Base-by-base conservation (phyloP, 2,113 vertebrate species). In the Chaetodon auriga region DNA sequence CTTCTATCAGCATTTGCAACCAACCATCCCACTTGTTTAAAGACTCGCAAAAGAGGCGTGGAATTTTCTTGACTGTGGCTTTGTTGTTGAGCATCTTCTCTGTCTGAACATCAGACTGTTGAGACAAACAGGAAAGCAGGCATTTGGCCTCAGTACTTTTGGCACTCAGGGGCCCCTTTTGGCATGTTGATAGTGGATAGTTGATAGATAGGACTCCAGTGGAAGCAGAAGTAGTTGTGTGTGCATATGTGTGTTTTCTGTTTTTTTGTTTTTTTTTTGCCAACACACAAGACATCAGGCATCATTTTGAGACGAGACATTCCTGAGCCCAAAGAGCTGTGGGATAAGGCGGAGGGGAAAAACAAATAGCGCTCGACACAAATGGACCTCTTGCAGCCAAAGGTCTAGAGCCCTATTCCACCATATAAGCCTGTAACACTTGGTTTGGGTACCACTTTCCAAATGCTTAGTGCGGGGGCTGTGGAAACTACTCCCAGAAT, bases 341-440 rank as follows among this genome's bases (percentile, higher is more conserved):
- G 87, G 93, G 92, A 94, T 89, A 87, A 90, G 84, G 90, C 80
- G 5, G 80, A 94, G 83, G 84, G 91, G 92, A 93, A 95, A 94
- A 94, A 90, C 86, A 90, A 94, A 93, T 90, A 89, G 81, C 35
- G 3, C 78, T 92, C 18, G 72, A 93, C 89, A 92, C 87, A 94
- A 89, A 89, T 69, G 18, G 53, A 68, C 84, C 54, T 84, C 72
- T 83, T 53, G 49, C 85, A 82, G 87, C 91, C 89, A 89, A 65
- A 76, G 53, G 82, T 85, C 76, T 82, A 51, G 64, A 86, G 88
- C 71, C 55, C 25, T 87, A 16, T 87, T 92, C 87, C 82, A 81
- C 77, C 43, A 19, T 75, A 74, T 81, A 89, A 92, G 89, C 90
- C 90, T 76, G 83, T 85, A 91, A 91, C 92, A 87, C 78, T 92